These are phyloP conservation scores for Stenolophus ochropezus DNA, from an alignment of 2,888 invertebrate genomes.

Conservation along the genomic window DNA sequence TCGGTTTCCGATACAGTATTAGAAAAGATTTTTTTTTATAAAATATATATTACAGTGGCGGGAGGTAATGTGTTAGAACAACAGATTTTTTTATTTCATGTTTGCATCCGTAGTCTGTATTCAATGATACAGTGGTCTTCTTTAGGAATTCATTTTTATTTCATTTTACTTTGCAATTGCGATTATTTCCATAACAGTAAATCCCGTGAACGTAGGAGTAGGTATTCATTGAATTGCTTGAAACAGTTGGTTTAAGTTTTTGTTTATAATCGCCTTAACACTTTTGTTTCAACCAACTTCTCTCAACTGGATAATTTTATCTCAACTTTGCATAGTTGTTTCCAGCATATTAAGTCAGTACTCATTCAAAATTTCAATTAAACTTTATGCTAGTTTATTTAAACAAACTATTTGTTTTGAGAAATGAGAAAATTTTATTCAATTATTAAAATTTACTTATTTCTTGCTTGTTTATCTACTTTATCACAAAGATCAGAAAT, in stretches of 20 bases:
- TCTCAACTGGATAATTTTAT: neutral
- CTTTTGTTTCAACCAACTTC: neutral
- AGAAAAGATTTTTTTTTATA: no score
- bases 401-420: no score
- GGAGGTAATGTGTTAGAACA: no score
- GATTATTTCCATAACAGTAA: no score
- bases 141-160: no score
- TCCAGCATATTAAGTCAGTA: neutral
- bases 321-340: neutral
- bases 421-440: no score
- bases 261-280: neutral
- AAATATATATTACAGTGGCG: no score
- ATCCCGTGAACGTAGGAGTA: neutral
- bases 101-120: no score
- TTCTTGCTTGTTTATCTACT: neutral
- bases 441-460: neutral
- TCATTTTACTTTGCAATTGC: no score
- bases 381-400: neutral
- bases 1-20: no score
- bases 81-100: no score
- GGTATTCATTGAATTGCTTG: neutral
- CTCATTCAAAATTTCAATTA: neutral
- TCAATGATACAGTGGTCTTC: no score
- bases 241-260: neutral
- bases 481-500: neutral